A percentile compares a stretch with the other conserved stretches of the same genome.
These are phyloP conservation scores for Drosophila kurseongensis DNA, from an alignment of 1,140 invertebrate species.

Conservation along the genomic window DNA sequence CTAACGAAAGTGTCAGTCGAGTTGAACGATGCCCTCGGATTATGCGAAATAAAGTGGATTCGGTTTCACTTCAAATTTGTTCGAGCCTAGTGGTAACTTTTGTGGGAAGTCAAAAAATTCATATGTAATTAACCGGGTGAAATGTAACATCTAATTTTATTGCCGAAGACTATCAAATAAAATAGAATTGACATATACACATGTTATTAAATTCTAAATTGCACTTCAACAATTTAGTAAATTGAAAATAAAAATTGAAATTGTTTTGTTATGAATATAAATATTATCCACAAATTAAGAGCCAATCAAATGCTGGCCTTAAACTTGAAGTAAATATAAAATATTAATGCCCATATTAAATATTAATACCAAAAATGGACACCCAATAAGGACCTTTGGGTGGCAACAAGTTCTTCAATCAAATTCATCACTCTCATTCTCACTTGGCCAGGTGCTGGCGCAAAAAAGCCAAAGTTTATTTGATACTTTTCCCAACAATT, in stretches of 20 bases:
- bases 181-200: too few species aligned
- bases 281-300: too few species aligned
- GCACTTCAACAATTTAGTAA: too few species aligned
- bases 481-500: conserved; percentile 26
- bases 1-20: conserved; percentile 32
- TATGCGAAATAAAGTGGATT: conserved; percentile 9
- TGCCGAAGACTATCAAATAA: too few species aligned
- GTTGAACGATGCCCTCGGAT: conserved; percentile 19
- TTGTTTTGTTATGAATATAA: too few species aligned
- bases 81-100: not conserved
- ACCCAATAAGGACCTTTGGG: not conserved
- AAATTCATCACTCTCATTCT: conserved; percentile 32
- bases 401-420: conserved; percentile 20
- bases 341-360: too few species aligned
- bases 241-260: too few species aligned
- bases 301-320: too few species aligned
- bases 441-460: conserved; percentile 15
- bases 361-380: not conserved
- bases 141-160: too few species aligned
- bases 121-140: too few species aligned
- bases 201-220: too few species aligned
- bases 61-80: not conserved
- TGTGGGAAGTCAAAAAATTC: not conserved
- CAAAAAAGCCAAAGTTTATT: conserved; percentile 33
- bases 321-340: too few species aligned